Percentiles rank a stretch among this genome's conserved stretches.
Conservation (phyloP, 2,888 invertebrate species). For the Dendrolimus houi region DNA sequence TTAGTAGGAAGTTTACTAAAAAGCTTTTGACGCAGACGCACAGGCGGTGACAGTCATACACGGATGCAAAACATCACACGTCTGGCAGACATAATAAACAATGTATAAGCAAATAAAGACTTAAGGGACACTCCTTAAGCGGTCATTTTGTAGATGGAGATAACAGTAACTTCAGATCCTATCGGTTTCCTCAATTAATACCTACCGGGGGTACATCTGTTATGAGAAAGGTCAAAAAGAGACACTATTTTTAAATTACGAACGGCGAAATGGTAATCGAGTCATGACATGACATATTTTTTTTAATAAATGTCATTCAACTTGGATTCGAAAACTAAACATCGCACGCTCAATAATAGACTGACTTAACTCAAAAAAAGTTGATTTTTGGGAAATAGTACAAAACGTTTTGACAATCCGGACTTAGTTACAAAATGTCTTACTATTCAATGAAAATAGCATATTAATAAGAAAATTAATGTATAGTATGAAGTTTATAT, state of each 20-base stretch:
- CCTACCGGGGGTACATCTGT: neutral
- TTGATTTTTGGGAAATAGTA: no score
- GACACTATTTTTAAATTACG: neutral
- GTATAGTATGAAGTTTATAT: no score
- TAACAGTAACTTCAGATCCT: neutral
- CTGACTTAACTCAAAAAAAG: no score
- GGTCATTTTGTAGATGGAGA: slow-evolving; percentile 17
- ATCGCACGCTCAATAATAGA: no score
- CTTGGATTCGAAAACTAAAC: no score
- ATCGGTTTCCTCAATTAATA: neutral
- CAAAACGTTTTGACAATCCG: no score
- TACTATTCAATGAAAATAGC: no score
- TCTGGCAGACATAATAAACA: slow-evolving; percentile 2
- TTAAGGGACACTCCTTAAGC: slow-evolving; percentile 18
- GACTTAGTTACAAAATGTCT: no score
- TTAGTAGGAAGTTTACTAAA: neutral
- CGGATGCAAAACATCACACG: slow-evolving; percentile 12
- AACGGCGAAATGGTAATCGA: neutral
- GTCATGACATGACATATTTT: neutral
- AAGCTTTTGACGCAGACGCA: neutral
- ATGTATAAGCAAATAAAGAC: slow-evolving; percentile 17
- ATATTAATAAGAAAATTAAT: no score
- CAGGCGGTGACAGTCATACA: neutral
- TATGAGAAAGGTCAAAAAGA: neutral
- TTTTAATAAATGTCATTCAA: no score